These are phyloP conservation scores for Zoanthus sansibaricus DNA, from an alignment of 92 coral and sea anemone species.

Conservation along the genomic window DNA sequence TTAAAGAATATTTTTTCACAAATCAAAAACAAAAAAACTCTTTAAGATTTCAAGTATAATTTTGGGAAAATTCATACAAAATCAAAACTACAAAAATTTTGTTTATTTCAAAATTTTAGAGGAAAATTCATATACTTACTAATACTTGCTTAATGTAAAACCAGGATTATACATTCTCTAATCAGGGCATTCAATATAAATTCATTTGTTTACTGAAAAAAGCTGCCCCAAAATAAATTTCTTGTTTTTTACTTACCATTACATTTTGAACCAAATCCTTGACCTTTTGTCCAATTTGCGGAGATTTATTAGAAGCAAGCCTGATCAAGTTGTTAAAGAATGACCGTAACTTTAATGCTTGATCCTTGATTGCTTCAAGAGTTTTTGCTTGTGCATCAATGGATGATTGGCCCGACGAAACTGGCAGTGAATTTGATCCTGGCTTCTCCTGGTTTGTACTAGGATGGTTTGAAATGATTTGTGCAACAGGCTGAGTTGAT, in stretches of 20 bases:
- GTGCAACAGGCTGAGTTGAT: slow-evolving; percentile 48
- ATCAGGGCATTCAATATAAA: no score
- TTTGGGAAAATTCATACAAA: no score
- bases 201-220: no score
- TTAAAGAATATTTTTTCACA: no score
- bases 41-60: no score
- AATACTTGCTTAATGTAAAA: no score
- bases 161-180: no score
- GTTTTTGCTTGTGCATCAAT: slow-evolving; percentile 58
- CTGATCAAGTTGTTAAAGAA: slow-evolving; percentile 89
- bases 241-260: slow-evolving; percentile 73
- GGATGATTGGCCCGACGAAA: slow-evolving; percentile 57
- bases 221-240: background rate
- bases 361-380: slow-evolving; percentile 85
- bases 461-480: slow-evolving; percentile 49
- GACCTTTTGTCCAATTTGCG: slow-evolving; percentile 93
- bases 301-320: slow-evolving; percentile 96
- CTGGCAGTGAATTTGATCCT: slow-evolving; percentile 64
- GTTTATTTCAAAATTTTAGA: no score
- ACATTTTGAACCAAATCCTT: slow-evolving; percentile 94
- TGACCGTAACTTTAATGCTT: slow-evolving; percentile 87
- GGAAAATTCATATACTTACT: no score
- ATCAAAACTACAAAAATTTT: no score
- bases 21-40: no score
- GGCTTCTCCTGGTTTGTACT: slow-evolving; percentile 46